Evolutionary conservation across 2,888 invertebrate species (phyloP).

Genomic region (Allophyes oxyacanthae): DNA sequence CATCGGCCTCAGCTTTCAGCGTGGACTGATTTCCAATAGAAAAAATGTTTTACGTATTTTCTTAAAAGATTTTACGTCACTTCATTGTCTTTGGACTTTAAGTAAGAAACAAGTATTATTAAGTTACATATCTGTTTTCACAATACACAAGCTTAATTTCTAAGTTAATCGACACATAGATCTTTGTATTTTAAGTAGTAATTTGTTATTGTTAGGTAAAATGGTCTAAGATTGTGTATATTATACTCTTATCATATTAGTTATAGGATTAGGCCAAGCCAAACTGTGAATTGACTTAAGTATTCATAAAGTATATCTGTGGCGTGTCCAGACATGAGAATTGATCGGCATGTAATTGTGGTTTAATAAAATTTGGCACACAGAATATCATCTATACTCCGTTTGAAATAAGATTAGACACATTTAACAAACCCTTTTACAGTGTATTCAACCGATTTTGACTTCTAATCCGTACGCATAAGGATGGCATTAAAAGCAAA

Average conservation of each 20-base stretch:
- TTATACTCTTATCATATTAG: slow-evolving; percentile 56
- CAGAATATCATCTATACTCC: no score
- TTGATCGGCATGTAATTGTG: neutral
- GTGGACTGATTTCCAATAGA: no score
- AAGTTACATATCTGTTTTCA: slow-evolving; percentile 4
- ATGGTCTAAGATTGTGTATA: slow-evolving; percentile 66
- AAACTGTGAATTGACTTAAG: slow-evolving; percentile 75
- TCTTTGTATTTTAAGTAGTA: slow-evolving; percentile 54
- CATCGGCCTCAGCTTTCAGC: no score
- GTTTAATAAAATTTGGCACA: neutral
- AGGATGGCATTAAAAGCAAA: no score
- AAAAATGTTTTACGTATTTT: neutral
- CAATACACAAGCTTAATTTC: slow-evolving; percentile 29
- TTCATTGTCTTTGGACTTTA: no score
- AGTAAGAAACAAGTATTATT: no score
- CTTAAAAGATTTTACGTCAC: neutral
- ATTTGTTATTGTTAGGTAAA: slow-evolving; percentile 65
- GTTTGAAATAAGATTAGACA: no score
- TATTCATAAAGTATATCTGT: slow-evolving; percentile 38
- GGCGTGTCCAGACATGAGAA: slow-evolving; percentile 31
- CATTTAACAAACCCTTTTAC: no score
- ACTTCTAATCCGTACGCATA: no score
- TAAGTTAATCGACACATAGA: slow-evolving; percentile 56
- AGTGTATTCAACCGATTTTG: no score
- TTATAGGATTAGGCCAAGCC: slow-evolving; percentile 72